Conservation (phyloP, 2,888 invertebrate genomes). For the Carcina quercana region DNA sequence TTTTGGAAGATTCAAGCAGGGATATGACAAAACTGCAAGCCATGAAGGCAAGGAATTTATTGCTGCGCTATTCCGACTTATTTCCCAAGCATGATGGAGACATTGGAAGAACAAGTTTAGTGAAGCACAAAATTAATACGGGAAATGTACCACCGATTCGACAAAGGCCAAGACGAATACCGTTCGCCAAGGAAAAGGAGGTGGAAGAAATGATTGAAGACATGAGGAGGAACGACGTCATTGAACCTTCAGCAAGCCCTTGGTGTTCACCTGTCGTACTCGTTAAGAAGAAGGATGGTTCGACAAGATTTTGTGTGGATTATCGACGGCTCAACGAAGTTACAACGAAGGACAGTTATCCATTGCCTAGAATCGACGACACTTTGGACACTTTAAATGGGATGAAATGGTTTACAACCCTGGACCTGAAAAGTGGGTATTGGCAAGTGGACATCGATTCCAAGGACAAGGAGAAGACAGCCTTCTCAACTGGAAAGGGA, state of each 20-base stretch:
- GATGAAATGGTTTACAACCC: slow-evolving; percentile 10
- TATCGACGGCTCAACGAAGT: slow-evolving; percentile 14
- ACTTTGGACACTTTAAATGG: slow-evolving; percentile 14
- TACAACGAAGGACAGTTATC: slow-evolving; percentile 11
- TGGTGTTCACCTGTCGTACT: slow-evolving; percentile 12
- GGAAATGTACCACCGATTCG: too few relatives aligned
- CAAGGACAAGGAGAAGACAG: slow-evolving; percentile 13
- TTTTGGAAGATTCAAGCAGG: too few relatives aligned
- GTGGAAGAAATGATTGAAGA: slow-evolving; percentile 3
- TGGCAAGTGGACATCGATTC: slow-evolving; percentile 16
- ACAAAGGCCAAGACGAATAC: too few relatives aligned
- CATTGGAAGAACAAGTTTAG: too few relatives aligned
- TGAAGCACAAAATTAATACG: too few relatives aligned
- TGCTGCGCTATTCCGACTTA: too few relatives aligned
- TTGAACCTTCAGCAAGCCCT: slow-evolving; percentile 9
- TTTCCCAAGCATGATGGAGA: too few relatives aligned
- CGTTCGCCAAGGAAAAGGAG: too few relatives aligned
- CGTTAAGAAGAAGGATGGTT: slow-evolving; percentile 6
- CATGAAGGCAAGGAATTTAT: too few relatives aligned
- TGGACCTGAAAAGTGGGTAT: slow-evolving; percentile 16
- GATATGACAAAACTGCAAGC: too few relatives aligned
- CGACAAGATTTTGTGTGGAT: slow-evolving; percentile 14
- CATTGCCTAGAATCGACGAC: slow-evolving; percentile 1
- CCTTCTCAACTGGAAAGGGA: slow-evolving; percentile 9
- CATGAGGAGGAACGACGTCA: slow-evolving; percentile 3